Conservation (phyloP, 2,797 vertebrate genomes). For the Cyclura pinguis region DNA sequence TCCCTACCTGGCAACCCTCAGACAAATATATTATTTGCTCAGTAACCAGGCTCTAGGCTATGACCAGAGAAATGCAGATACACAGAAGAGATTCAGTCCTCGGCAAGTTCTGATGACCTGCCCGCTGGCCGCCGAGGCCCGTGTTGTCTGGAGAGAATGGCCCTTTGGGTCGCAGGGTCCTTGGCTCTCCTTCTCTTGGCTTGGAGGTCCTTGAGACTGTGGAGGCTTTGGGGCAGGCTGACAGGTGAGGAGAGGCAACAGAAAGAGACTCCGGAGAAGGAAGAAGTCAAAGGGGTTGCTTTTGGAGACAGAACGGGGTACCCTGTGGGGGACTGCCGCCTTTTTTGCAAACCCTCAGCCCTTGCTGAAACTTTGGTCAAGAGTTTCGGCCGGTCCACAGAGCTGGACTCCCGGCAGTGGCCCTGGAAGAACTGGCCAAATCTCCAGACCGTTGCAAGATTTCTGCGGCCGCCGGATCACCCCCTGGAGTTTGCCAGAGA, state of each 20-base stretch:
- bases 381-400: slow-evolving; percentile 74
- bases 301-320: slow-evolving; percentile 45
- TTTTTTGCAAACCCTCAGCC: slow-evolving; percentile 87
- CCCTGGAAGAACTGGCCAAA: slow-evolving; percentile 80
- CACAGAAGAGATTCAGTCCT: background rate
- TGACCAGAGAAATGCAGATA: background rate
- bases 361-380: slow-evolving; percentile 83
- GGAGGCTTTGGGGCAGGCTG: fast-evolving
- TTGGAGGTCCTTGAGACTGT: background rate
- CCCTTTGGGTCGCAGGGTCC: background rate
- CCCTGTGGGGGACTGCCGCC: slow-evolving; percentile 59
- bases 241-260: fast-evolving
- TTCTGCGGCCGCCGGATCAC: slow-evolving; percentile 73
- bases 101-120: background rate
- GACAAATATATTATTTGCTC: slow-evolving; percentile 56
- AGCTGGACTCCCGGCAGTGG: slow-evolving; percentile 68
- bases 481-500: slow-evolving; percentile 80
- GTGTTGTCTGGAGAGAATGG: background rate
- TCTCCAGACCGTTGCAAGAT: slow-evolving; percentile 84
- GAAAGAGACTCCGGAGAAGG: background rate
- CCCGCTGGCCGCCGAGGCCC: fast-evolving
- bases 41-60: slow-evolving; percentile 16
- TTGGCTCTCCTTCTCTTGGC: slow-evolving; percentile 33
- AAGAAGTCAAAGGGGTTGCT: slow-evolving; percentile 46
- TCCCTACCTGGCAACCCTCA: slow-evolving; percentile 8